Conservation (phyloP, 1,140 invertebrate genomes). For the Ridgeia piscesae region DNA sequence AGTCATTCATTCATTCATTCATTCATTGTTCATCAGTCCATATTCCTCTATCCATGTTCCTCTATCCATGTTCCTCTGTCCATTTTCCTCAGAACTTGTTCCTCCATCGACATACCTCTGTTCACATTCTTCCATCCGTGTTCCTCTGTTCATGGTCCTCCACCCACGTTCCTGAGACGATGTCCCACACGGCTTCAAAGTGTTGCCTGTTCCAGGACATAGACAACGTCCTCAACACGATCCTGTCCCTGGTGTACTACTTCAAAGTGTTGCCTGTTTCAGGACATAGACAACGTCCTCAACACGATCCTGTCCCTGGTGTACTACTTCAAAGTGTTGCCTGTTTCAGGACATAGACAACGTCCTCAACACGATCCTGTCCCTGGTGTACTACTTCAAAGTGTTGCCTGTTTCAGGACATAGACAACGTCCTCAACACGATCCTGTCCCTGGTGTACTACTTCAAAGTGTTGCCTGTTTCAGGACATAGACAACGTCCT, state of each 20-base stretch:
- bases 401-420: conserved; percentile 4
- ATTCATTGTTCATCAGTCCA: no score
- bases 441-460: conserved; percentile 49
- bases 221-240: conserved; percentile 23
- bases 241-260: conserved; percentile 48
- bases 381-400: conserved; percentile 50
- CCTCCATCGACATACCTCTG: no score
- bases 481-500: not conserved
- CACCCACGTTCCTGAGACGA: no score
- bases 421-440: conserved; percentile 15
- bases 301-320: conserved; percentile 42
- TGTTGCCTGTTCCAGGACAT: not conserved
- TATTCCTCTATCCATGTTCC: no score
- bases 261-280: no score
- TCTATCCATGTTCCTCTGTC: no score
- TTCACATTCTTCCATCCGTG: no score
- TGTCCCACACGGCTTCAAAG: no score
- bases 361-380: conserved; percentile 35
- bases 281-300: not conserved
- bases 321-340: conserved; percentile 53
- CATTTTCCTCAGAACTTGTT: no score
- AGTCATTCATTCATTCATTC: no score
- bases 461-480: no score
- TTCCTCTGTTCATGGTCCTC: no score
- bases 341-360: conserved; percentile 1